These are phyloP conservation scores for Nycteola revayana DNA, from an alignment of 2,888 invertebrate genomes.

Conservation along the genomic window DNA sequence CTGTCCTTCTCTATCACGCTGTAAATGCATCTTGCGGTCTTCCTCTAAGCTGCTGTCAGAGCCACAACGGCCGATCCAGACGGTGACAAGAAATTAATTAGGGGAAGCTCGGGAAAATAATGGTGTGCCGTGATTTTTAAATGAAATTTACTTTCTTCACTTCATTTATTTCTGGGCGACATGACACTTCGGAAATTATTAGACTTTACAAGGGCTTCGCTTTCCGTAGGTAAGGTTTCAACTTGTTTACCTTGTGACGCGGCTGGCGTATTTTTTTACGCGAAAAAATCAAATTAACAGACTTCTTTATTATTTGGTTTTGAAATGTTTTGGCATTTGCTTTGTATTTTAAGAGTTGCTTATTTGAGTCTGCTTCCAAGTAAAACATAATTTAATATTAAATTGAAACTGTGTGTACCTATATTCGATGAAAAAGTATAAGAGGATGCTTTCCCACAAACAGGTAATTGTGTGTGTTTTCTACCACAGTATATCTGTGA, in stretches of 20 bases:
- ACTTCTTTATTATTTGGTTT: slow-evolving; percentile 20
- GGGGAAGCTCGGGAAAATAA: slow-evolving; percentile 77
- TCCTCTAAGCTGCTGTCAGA: slow-evolving; percentile 64
- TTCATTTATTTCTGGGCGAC: slow-evolving; percentile 78
- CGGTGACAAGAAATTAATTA: slow-evolving; percentile 82
- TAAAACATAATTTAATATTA: too few relatives aligned
- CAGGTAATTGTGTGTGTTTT: too few relatives aligned
- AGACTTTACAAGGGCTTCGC: slow-evolving; percentile 61
- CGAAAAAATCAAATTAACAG: slow-evolving; percentile 22
- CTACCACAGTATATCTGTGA: too few relatives aligned
- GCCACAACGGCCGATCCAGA: slow-evolving; percentile 72
- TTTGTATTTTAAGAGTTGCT: too few relatives aligned
- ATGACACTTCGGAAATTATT: slow-evolving; percentile 80
- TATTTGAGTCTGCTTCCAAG: too few relatives aligned
- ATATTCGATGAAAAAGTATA: too few relatives aligned
- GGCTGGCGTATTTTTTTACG: slow-evolving; percentile 22
- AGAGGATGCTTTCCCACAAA: too few relatives aligned
- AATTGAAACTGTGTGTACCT: too few relatives aligned
- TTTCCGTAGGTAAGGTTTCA: slow-evolving; percentile 57
- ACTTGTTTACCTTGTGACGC: slow-evolving; percentile 55
- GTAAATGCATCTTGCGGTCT: slow-evolving; percentile 32
- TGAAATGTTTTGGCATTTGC: too few relatives aligned
- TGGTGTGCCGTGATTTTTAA: slow-evolving; percentile 80
- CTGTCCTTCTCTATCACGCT: slow-evolving; percentile 40
- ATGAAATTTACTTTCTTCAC: slow-evolving; percentile 80